Evolutionary conservation across 2,113 vertebrate species (phyloP).

Genomic region (Rhea americana): DNA sequence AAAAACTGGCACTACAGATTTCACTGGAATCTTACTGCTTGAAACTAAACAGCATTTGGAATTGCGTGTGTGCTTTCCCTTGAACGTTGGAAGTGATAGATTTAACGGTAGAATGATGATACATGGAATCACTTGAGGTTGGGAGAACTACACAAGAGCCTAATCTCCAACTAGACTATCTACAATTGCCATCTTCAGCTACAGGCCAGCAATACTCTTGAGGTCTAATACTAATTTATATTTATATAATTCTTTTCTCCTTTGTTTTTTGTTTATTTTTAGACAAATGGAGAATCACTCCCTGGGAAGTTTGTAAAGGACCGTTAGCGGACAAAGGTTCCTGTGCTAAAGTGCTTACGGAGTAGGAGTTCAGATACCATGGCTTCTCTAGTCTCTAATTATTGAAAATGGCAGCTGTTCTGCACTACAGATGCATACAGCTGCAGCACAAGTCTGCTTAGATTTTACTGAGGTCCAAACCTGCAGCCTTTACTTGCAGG

Average conservation of each 20-base stretch:
- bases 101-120: background rate
- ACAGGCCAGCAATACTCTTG: background rate
- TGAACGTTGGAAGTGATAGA: background rate
- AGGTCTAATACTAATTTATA: background rate
- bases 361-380: background rate
- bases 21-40: background rate
- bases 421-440: background rate
- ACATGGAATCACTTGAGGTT: background rate
- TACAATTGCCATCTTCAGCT: background rate
- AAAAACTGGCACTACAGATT: background rate
- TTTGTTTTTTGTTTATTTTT: slow-evolving; percentile 33
- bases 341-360: background rate
- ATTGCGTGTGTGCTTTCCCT: background rate
- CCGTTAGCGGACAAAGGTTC: background rate
- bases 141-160: background rate
- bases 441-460: background rate
- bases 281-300: slow-evolving; percentile 9
- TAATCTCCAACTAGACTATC: background rate
- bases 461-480: background rate
- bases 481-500: background rate
- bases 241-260: slow-evolving; percentile 5
- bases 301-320: background rate
- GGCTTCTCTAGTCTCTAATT: background rate
- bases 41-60: background rate
- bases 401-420: background rate